Percentiles rank a stretch among this genome's conserved stretches.
phyloP scores from a whole-genome alignment of 2,888 invertebrate species.

The Nomada fucata region DNA sequence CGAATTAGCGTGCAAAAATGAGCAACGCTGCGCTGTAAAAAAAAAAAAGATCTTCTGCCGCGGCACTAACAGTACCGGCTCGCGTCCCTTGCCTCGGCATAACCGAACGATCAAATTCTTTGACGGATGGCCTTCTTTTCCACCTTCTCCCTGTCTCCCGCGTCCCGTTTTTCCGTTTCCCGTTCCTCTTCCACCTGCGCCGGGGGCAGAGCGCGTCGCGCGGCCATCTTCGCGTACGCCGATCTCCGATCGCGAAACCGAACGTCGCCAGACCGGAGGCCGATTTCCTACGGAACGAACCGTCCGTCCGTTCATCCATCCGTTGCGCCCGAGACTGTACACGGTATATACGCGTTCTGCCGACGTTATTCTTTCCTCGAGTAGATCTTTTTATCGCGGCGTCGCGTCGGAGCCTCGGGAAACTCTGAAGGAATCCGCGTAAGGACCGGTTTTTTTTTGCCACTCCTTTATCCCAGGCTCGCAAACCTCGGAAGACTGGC shows the following conservation, averaged over 20 bases:
- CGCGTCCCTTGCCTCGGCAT: background rate
- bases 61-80: background rate
- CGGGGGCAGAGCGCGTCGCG: too few relatives aligned
- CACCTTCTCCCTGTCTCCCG: too few relatives aligned
- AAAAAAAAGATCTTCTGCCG: background rate
- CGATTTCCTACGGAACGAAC: too few relatives aligned
- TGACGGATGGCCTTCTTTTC: too few relatives aligned
- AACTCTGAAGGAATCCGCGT: conserved; percentile 21
- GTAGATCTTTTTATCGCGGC: conserved; percentile 30
- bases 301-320: too few relatives aligned
- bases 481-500: conserved; percentile 27
- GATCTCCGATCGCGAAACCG: too few relatives aligned
- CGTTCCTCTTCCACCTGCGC: too few relatives aligned
- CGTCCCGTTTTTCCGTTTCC: too few relatives aligned
- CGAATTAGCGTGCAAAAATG: conserved; percentile 77
- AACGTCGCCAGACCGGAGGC: too few relatives aligned
- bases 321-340: conserved; percentile 11
- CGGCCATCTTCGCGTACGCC: too few relatives aligned
- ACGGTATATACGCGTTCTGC: background rate
- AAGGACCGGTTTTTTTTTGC: conserved; percentile 34
- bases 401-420: background rate
- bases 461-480: conserved; percentile 29
- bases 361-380: conserved; percentile 10
- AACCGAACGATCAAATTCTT: background rate
- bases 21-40: conserved; percentile 38